phyloP scores from a whole-genome alignment of 1,140 invertebrate species.

The Procambarus virginalis region DNA sequence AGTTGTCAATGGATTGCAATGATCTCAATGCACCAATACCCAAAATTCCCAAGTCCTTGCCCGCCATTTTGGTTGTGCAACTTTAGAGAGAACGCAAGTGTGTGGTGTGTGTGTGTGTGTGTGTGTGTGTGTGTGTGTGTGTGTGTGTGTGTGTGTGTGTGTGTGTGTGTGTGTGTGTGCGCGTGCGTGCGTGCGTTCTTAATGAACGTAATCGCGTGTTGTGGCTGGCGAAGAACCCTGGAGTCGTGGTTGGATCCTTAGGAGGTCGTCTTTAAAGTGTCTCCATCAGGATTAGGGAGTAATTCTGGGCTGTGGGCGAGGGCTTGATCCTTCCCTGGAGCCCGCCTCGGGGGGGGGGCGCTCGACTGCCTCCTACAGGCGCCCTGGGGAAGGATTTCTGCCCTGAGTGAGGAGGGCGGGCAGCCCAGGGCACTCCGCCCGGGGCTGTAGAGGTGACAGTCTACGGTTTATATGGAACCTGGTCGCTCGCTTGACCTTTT shows the following conservation, averaged over 20 bases:
- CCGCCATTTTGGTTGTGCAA: too few relatives aligned
- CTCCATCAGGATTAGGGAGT: conserved; percentile 22
- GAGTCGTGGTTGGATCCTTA: background rate
- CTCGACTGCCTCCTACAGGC: background rate
- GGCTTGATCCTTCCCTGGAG: conserved; percentile 5
- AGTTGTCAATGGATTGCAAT: too few relatives aligned
- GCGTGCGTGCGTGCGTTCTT: too few relatives aligned
- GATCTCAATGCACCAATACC: too few relatives aligned
- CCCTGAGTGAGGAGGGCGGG: background rate
- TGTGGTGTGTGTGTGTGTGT: too few relatives aligned
- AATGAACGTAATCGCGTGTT: too few relatives aligned
- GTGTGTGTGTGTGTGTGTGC: too few relatives aligned
- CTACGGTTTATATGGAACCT: background rate
- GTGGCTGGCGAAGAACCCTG: too few relatives aligned
- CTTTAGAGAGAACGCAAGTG: too few relatives aligned
- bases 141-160: too few relatives aligned
- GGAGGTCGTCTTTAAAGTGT: conserved; percentile 21
- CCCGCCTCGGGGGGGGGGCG: background rate
- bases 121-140: too few relatives aligned
- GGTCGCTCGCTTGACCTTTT: background rate
- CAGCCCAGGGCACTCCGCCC: background rate
- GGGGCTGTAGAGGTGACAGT: background rate
- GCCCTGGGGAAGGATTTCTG: background rate
- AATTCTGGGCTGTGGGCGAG: background rate
- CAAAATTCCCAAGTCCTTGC: too few relatives aligned